A percentile compares a stretch with the other conserved stretches of the same genome.
Conservation (phyloP, 1,140 invertebrate genomes). For the Drosophila chauvacae region DNA sequence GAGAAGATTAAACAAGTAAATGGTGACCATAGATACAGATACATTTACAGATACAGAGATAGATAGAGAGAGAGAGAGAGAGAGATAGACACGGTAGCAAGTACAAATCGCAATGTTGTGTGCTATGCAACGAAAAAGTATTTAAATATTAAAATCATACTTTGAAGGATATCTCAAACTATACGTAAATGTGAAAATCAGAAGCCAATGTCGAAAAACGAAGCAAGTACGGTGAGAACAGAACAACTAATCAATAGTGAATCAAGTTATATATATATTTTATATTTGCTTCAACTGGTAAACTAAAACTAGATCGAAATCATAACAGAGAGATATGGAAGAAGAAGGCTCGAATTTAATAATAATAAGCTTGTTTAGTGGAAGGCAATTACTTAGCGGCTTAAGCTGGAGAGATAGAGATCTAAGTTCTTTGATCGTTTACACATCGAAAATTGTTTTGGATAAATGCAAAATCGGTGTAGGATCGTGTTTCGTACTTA, state of each 20-base stretch:
- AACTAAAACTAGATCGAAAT: conserved; percentile 28
- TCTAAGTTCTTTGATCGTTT: conserved; percentile 64
- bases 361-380: conserved; percentile 29
- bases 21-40: conserved; percentile 14
- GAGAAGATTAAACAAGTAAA: conserved; percentile 5
- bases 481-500: conserved; percentile 83
- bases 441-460: conserved; percentile 62
- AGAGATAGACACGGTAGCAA: conserved; percentile 44
- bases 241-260: conserved; percentile 10
- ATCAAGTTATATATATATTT: background rate
- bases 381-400: conserved; percentile 35
- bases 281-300: conserved; percentile 13
- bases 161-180: background rate
- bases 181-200: conserved; percentile 2
- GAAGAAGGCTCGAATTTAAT: conserved; percentile 11
- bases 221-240: conserved; percentile 8
- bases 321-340: background rate
- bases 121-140: conserved; percentile 57
- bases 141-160: conserved; percentile 16
- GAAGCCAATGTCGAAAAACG: background rate
- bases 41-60: conserved; percentile 11
- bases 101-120: conserved; percentile 57
- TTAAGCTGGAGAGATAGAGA: conserved; percentile 55
- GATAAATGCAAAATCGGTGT: conserved; percentile 76
- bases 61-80: conserved; percentile 17